A percentile compares a stretch with the other conserved stretches of the same genome.
Conservation (phyloP, 2,797 vertebrate species). For the Myotis myotis region DNA sequence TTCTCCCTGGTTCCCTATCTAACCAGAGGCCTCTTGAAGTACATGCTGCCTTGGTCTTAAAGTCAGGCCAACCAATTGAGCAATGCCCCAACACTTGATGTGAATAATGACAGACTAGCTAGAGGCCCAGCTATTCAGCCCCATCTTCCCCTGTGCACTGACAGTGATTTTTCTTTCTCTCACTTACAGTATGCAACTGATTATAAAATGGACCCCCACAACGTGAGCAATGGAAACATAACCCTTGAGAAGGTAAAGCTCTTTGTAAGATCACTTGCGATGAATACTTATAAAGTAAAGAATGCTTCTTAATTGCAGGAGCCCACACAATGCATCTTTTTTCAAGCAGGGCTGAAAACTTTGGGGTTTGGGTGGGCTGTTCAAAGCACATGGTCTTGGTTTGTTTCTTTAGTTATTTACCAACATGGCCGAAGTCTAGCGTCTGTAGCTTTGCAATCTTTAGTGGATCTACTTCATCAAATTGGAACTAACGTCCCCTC, state of each 20-base stretch:
- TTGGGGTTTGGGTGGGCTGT: not conserved
- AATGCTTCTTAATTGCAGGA: not conserved
- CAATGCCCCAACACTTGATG: not conserved
- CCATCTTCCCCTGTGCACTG: not conserved
- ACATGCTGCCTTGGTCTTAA: not conserved
- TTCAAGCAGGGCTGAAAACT: not conserved
- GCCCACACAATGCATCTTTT: not conserved
- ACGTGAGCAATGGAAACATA: conserved; percentile 88
- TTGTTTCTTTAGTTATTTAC: not conserved
- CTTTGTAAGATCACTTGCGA: not conserved
- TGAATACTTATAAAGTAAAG: not conserved
- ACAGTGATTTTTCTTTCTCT: conserved; percentile 48
- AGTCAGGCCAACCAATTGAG: not conserved
- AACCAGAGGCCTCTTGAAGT: not conserved
- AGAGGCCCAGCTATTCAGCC: not conserved
- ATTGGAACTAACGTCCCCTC: not conserved
- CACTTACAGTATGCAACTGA: conserved; percentile 92
- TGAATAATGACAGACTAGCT: not conserved
- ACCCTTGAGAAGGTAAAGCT: conserved; percentile 90
- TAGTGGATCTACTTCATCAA: not conserved
- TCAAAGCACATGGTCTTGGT: not conserved
- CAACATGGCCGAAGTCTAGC: not conserved
- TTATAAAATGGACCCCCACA: conserved; percentile 87
- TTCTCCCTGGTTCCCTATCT: not conserved
- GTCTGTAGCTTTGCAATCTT: not conserved